Conservation (phyloP, 92 coral and sea anemone species). For the Blastomussa wellsi region DNA sequence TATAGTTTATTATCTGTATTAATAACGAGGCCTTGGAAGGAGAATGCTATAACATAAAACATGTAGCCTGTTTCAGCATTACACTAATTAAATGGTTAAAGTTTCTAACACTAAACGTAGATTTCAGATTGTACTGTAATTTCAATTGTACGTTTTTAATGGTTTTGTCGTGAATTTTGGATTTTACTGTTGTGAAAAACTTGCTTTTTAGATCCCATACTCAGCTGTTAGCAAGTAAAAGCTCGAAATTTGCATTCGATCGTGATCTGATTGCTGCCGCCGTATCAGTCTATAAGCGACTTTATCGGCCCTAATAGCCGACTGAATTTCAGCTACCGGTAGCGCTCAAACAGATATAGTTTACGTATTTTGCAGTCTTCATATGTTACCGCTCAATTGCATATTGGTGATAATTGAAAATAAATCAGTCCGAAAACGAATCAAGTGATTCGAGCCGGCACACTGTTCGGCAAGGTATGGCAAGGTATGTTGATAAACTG, state of each 20-base stretch:
- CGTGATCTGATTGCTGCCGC: background rate
- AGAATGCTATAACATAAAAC: background rate
- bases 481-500: background rate
- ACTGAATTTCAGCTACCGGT: background rate
- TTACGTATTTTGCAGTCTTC: background rate
- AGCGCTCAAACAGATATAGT: background rate
- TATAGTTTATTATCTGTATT: background rate
- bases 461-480: background rate
- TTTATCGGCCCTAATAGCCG: background rate
- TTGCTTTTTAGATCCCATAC: background rate
- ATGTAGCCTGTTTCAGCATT: background rate
- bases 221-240: background rate
- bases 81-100: conserved; percentile 3
- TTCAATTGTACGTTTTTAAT: background rate
- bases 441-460: background rate
- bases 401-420: background rate
- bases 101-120: background rate
- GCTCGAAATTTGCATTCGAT: background rate
- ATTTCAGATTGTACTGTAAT: background rate
- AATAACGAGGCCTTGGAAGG: background rate
- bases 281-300: background rate
- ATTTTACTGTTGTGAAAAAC: background rate
- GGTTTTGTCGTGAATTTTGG: background rate
- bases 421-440: background rate
- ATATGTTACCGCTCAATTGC: background rate